These are phyloP conservation scores for Didymodactylos carnosus DNA, from an alignment of 2,888 invertebrate species.

Conservation along the genomic window DNA sequence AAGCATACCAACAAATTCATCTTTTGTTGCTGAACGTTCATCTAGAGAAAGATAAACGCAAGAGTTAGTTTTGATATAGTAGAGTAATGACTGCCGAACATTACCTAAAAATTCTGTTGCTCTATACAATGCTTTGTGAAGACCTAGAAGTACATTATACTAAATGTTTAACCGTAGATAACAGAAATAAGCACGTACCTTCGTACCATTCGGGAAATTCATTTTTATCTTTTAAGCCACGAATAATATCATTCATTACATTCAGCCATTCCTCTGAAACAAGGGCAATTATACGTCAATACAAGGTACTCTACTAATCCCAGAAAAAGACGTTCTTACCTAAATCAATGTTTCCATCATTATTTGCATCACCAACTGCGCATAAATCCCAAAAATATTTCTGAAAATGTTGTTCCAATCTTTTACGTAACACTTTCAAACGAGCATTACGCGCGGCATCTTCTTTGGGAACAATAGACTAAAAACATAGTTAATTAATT, in stretches of 20 bases:
- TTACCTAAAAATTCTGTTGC: conserved; percentile 12
- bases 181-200: too few relatives aligned
- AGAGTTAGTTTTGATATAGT: neutral
- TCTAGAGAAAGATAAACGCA: neutral
- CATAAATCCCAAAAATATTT: conserved; percentile 15
- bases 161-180: too few relatives aligned
- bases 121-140: conserved; percentile 13
- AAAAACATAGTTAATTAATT: too few relatives aligned
- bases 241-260: conserved; percentile 15
- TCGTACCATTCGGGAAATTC: conserved; percentile 15
- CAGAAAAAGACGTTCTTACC: neutral
- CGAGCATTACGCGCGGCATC: conserved; percentile 14
- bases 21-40: conserved; percentile 6
- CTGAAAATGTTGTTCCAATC: conserved; percentile 15
- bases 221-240: conserved; percentile 4
- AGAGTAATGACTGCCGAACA: too few relatives aligned
- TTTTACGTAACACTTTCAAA: conserved; percentile 15
- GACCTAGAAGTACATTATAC: too few relatives aligned
- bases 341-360: conserved; percentile 14
- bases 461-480: conserved; percentile 10
- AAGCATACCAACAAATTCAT: conserved; percentile 13
- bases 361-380: conserved; percentile 14
- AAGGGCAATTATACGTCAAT: neutral
- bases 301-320: neutral
- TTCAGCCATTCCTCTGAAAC: conserved; percentile 15